Conservation (phyloP, 2,797 vertebrate species). For the Oryzias sinensis region DNA sequence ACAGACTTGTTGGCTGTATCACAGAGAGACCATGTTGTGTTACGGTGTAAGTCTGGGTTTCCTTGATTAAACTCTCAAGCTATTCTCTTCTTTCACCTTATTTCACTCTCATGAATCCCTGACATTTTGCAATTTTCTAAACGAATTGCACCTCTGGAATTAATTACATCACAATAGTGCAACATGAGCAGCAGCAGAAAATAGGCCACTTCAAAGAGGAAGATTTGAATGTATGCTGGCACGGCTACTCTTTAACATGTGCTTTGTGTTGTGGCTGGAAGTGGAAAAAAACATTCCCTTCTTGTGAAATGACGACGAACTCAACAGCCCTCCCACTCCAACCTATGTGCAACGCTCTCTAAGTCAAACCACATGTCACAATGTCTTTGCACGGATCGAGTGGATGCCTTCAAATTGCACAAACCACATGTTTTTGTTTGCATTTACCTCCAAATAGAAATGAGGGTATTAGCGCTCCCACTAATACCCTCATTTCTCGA, state of each 20-base stretch:
- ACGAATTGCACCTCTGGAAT: conserved; percentile 33
- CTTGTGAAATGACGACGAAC: conserved; percentile 40
- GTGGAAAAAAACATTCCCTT: conserved; percentile 30
- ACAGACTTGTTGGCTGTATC: conserved; percentile 5
- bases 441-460: conserved; percentile 44
- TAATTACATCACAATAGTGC: conserved; percentile 51
- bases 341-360: conserved; percentile 37
- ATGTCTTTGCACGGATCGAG: conserved; percentile 26
- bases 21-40: conserved; percentile 18
- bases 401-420: conserved; percentile 43
- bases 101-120: conserved; percentile 51
- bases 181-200: conserved; percentile 22
- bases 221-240: conserved; percentile 19
- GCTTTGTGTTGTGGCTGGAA: conserved; percentile 47
- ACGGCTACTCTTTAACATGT: conserved; percentile 28
- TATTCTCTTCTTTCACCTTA: conserved; percentile 13
- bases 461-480: not conserved
- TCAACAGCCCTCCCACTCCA: conserved; percentile 15
- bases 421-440: conserved; percentile 60
- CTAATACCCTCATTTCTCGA: conserved; percentile 33
- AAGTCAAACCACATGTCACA: conserved; percentile 56
- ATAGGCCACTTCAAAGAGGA: conserved; percentile 19
- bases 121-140: conserved; percentile 48
- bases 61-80: conserved; percentile 14
- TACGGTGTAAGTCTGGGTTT: conserved; percentile 39